Percentiles rank a stretch among this genome's conserved stretches.
Evolutionary conservation across 2,888 invertebrate species (phyloP).

Genomic region (Unio delphinus): DNA sequence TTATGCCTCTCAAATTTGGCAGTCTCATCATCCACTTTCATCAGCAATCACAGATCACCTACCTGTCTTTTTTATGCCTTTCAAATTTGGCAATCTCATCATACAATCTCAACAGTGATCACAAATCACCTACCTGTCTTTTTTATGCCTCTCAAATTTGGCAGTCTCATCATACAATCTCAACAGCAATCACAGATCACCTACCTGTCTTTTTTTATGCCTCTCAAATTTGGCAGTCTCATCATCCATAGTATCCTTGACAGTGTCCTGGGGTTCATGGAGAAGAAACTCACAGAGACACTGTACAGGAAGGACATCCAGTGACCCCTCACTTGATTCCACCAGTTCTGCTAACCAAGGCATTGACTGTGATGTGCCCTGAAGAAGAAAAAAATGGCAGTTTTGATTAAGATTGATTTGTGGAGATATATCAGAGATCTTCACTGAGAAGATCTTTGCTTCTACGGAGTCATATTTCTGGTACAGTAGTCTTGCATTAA

Average conservation of each 20-base stretch:
- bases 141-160: slow-evolving; percentile 53
- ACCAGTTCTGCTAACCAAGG: slow-evolving; percentile 97
- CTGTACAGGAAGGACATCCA: slow-evolving; percentile 94
- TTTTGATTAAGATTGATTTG: neutral
- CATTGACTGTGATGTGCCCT: slow-evolving; percentile 89
- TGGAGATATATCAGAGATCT: neutral
- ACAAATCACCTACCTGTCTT: slow-evolving; percentile 49
- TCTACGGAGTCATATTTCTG: too few relatives aligned
- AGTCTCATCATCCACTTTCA: too few relatives aligned
- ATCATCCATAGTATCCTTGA: slow-evolving; percentile 69
- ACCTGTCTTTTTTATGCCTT: slow-evolving; percentile 63
- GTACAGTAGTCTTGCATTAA: too few relatives aligned
- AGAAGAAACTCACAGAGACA: slow-evolving; percentile 96
- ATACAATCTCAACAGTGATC: too few relatives aligned
- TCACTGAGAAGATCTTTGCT: too few relatives aligned
- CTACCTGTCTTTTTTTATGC: slow-evolving; percentile 60
- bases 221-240: slow-evolving; percentile 74
- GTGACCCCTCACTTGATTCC: slow-evolving; percentile 89
- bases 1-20: slow-evolving; percentile 26
- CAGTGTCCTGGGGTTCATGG: slow-evolving; percentile 66
- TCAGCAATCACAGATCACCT: neutral
- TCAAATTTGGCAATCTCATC: slow-evolving; percentile 21
- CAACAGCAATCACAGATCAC: neutral
- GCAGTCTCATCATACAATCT: too few relatives aligned
- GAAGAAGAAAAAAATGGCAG: slow-evolving; percentile 1